Evolutionary conservation across 1,140 invertebrate species (phyloP).

Genomic region (Drosophila aff.): DNA sequence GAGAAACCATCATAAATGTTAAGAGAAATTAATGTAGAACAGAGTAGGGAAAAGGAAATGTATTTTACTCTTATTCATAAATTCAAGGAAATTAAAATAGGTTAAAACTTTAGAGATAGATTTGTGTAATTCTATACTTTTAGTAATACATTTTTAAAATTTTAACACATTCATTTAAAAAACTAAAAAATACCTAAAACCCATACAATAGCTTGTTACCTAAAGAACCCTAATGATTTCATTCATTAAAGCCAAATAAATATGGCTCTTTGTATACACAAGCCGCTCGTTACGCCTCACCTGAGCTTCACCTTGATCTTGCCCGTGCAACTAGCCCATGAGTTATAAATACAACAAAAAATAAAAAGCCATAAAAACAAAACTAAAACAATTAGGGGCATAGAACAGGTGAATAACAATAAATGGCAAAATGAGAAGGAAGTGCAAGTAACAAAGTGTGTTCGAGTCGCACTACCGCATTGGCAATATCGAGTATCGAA

Average conservation of each 20-base stretch:
- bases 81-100: background rate
- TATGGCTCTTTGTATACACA: constrained; percentile 31
- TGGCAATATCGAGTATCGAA: constrained; percentile 18
- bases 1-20: background rate
- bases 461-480: constrained; percentile 30
- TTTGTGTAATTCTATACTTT: background rate
- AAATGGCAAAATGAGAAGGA: constrained; percentile 30
- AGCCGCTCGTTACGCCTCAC: constrained; percentile 58
- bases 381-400: constrained; percentile 50
- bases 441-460: constrained; percentile 40
- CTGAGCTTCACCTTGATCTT: constrained; percentile 73
- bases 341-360: constrained; percentile 21
- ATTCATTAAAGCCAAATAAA: constrained; percentile 42
- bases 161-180: background rate
- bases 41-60: background rate
- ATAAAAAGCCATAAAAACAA: constrained; percentile 25
- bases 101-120: background rate
- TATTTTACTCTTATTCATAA: too few relatives aligned
- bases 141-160: background rate
- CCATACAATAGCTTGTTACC: background rate
- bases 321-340: constrained; percentile 28
- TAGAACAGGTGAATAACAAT: constrained; percentile 46
- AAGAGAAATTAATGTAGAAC: background rate
- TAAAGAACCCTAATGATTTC: constrained; percentile 32
- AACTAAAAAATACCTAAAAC: background rate